Base-by-base conservation (phyloP, 2,888 invertebrate genomes). In the Luperina nickerlii region DNA sequence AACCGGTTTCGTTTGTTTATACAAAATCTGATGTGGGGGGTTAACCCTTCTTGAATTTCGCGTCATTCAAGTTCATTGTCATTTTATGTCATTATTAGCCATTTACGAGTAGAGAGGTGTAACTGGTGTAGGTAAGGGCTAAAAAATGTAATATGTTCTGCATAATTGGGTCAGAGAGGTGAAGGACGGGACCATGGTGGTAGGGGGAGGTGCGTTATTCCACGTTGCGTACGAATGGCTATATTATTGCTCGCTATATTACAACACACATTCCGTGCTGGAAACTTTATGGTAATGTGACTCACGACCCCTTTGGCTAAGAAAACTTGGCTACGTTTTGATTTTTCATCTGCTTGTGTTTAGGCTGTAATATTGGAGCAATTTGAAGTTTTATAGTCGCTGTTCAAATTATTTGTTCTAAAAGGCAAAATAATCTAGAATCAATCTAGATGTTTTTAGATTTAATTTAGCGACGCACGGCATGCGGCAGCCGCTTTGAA, bases 281-380 rank as follows among this genome's bases (percentile, higher is more conserved):
- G 92, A 94, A 95, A 94, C 93, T 95, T 96, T 95, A 95, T 95
- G 96, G 94, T 94, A 95, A 96, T 95, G 92, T 90, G 91, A 92
- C 92, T 89, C 91, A 90, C 91, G 94, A 95, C 95, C 95, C 93
- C 95, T 94, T 96, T 96, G 95, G 95, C 95, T 92, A 90, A 92
- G 92, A 92, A 94, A 95, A 95, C 94, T 95, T 94, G 93, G 94
- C 94, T 93, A 87, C 90, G 90, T 89, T 92, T 93, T 91, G 87
- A 90, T 89, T 90, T 88, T 89, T 84, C 87, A 89, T 91, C 79
- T 86, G 82, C 84, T 79, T 89, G 85, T 87, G 85, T 89, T 88
- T 90, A 78, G 78, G 76, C 83, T 69, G 82, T 86, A 78, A 79
- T 77, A 78, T 80, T 81, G 67, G 42, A 79, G 69, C 24, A 71